Evolutionary conservation across 1,140 invertebrate genomes (phyloP).

Genomic region (Drosophila malerkotliana): DNA sequence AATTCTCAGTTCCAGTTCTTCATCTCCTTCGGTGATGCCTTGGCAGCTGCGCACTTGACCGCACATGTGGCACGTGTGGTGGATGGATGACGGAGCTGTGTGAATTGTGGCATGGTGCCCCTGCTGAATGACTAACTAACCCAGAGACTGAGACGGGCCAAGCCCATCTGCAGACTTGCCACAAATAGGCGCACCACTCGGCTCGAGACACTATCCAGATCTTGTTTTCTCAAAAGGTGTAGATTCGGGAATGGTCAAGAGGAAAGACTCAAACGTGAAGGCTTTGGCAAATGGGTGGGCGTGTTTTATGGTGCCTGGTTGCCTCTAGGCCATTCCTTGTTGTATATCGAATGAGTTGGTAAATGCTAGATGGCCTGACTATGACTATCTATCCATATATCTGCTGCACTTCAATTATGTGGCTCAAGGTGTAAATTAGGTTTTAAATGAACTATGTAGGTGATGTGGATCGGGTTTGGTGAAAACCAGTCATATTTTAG

Average conservation of each 20-base stretch:
- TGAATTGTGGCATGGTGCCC: slow-evolving; percentile 37
- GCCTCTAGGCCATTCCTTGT: slow-evolving; percentile 15
- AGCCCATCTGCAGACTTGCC: slow-evolving; percentile 46
- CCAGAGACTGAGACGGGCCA: slow-evolving; percentile 28
- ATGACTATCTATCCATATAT: neutral
- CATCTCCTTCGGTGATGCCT: slow-evolving; percentile 25
- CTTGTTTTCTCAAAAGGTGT: slow-evolving; percentile 36
- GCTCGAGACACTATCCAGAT: slow-evolving; percentile 36
- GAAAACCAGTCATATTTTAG: slow-evolving; percentile 11
- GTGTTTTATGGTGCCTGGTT: neutral
- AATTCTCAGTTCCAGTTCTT: slow-evolving; percentile 35
- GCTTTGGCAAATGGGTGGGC: slow-evolving; percentile 45
- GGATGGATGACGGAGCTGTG: slow-evolving; percentile 30
- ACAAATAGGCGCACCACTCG: slow-evolving; percentile 35
- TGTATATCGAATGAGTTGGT: slow-evolving; percentile 42
- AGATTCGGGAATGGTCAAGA: slow-evolving; percentile 21
- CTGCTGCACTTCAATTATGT: slow-evolving; percentile 44
- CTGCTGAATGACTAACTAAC: slow-evolving; percentile 43
- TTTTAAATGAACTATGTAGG: slow-evolving; percentile 31
- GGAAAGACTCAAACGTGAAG: slow-evolving; percentile 5
- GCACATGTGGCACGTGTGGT: slow-evolving; percentile 75
- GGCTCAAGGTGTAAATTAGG: slow-evolving; percentile 56
- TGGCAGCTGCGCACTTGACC: slow-evolving; percentile 71
- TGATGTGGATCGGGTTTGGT: neutral
- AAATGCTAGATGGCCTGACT: slow-evolving; percentile 16